Evolutionary conservation across 2,888 invertebrate genomes (phyloP), one percentile per base, ranked within the genome.

Genomic region (Caenorhabditis panamensis): DNA sequence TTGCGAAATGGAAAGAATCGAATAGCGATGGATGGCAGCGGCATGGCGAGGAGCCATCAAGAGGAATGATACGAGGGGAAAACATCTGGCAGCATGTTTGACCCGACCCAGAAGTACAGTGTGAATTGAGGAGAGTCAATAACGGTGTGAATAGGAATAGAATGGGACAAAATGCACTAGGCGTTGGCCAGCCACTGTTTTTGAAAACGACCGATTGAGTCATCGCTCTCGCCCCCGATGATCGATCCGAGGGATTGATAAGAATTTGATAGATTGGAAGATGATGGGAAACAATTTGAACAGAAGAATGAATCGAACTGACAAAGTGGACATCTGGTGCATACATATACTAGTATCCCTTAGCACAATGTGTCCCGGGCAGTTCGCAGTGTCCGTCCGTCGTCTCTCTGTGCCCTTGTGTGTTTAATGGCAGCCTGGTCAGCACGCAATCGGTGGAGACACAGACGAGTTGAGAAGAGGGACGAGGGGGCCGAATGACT

Each of bases 341-440:
- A 73, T 73, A 73, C 73, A 73, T 73, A 73, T 73, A 73, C 73
- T 59, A 73, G 73, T 66, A 67, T 13, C 47, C 28, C 36, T 22
- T 26, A 44, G 44, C 63, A 63, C 63, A 63, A 63, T 63, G 63
- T 51, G 63, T 63, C 63, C 51, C n/a, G n/a, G 63, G n/a, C 58
- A 54, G 54, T 54, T 54, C 69, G 37, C 44, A 47, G 26, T 54
- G 61, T 41, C 61, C 44, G n/a, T n/a, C n/a, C n/a, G 26, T 37
- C 31, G 20, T 20, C 24, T 37, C 26, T 41, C 62, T 44, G 36
- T 77, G 76, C 76, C 68, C 77, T 64, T 69, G 68, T 77, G 77
- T 77, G 69, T 77, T 77, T 77, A 77, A 77, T 77, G 64, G 47
- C 62, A 37, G 28, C 56, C n/a, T 28, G 28, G 56, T 41, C 37